Percentiles rank a stretch among this genome's conserved stretches.
phyloP scores from a whole-genome alignment of 2,888 invertebrate genomes.

The Pedicia rivosa region DNA sequence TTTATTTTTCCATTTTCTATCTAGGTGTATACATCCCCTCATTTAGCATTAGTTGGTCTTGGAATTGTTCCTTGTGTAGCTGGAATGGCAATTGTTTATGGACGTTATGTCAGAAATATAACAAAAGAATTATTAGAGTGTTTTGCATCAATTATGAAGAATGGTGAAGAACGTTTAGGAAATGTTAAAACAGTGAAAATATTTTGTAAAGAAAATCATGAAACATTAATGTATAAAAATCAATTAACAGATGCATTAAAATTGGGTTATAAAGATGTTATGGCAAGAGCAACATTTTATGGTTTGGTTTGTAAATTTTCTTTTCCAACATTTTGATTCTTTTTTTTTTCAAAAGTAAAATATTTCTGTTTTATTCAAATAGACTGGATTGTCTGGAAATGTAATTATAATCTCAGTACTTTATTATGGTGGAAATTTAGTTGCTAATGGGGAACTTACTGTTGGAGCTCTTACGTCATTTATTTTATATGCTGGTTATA shows the following conservation, averaged over 20 bases:
- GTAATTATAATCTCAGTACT: constrained; percentile 77
- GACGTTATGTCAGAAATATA: constrained; percentile 69
- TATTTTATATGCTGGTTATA: constrained; percentile 84
- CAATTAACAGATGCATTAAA: constrained; percentile 55
- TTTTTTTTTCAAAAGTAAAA: constrained; percentile 6
- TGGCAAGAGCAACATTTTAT: constrained; percentile 79
- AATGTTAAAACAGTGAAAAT: constrained; percentile 88
- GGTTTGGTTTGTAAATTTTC: constrained; percentile 47
- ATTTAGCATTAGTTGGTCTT: constrained; percentile 71
- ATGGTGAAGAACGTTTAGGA: constrained; percentile 81
- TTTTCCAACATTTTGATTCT: not conserved
- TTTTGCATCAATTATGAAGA: constrained; percentile 45
- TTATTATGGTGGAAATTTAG: constrained; percentile 83
- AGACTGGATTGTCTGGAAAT: constrained; percentile 81
- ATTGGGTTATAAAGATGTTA: constrained; percentile 73
- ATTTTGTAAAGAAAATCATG: constrained; percentile 73
- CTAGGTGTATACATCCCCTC: constrained; percentile 85
- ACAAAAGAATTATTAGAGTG: constrained; percentile 63
- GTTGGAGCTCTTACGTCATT: constrained; percentile 89
- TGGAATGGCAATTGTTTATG: constrained; percentile 63
- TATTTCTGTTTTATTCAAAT: constrained; percentile 17
- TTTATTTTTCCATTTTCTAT: constrained; percentile 46
- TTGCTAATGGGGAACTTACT: constrained; percentile 56
- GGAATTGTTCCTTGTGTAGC: constrained; percentile 84
- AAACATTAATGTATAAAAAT: constrained; percentile 48